Conservation (phyloP, 2,113 vertebrate species). For the Dicentrarchus labrax region DNA sequence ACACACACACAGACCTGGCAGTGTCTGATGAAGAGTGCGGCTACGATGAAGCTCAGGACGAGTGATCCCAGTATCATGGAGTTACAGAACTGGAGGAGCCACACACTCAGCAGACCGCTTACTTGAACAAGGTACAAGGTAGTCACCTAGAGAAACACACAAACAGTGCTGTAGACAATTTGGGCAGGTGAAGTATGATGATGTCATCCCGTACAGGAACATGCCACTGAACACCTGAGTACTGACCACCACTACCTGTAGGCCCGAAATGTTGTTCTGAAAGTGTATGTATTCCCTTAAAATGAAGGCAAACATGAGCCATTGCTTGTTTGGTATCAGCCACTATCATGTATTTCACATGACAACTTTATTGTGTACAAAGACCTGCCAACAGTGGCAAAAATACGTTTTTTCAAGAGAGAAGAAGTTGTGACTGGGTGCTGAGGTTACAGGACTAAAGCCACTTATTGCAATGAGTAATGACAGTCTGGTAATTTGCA, state of each 20-base stretch:
- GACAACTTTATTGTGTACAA: neutral
- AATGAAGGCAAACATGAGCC: neutral
- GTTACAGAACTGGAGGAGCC: constrained; percentile 95
- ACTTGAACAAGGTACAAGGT: constrained; percentile 91
- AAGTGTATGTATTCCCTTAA: neutral
- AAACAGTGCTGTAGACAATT: neutral
- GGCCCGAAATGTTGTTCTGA: neutral
- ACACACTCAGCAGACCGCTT: constrained; percentile 90
- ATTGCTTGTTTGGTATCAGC: no score
- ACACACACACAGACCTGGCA: constrained; percentile 86
- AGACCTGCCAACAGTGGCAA: neutral
- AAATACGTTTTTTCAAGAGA: neutral
- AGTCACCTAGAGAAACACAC: constrained; percentile 83
- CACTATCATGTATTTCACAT: neutral
- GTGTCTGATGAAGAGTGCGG: constrained; percentile 88
- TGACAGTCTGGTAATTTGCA: neutral
- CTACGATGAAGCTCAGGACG: constrained; percentile 93
- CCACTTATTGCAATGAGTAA: neutral
- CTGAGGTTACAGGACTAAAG: neutral
- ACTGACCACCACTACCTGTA: neutral
- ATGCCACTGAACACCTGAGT: neutral
- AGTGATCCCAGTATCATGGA: constrained; percentile 96
- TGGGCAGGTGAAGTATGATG: neutral
- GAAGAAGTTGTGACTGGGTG: neutral
- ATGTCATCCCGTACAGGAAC: neutral